Evolutionary conservation across 2,888 invertebrate genomes (phyloP).

Genomic region (Eupsilia transversa): DNA sequence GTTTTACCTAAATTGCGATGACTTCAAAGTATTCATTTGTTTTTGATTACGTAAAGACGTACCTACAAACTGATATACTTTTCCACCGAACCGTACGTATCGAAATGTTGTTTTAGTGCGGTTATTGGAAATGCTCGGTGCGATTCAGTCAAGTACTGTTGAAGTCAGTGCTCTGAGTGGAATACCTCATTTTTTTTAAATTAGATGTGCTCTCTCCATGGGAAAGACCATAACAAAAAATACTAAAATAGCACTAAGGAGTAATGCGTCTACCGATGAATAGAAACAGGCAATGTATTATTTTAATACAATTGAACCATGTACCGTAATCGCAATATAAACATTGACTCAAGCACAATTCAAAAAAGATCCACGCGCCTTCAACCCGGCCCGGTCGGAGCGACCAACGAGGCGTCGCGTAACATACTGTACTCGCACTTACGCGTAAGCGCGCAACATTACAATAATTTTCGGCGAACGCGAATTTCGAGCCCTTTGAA

Average conservation of each 20-base stretch:
- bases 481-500: conserved; percentile 65
- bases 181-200: neutral
- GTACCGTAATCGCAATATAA: neutral
- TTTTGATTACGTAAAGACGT: neutral
- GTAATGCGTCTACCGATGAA: neutral
- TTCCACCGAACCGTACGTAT: neutral
- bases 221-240: too few relatives aligned
- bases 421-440: conserved; percentile 62
- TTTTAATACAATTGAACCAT: neutral
- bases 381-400: conserved; percentile 38
- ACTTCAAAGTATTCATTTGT: neutral
- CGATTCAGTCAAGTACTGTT: neutral
- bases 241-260: neutral
- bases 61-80: neutral
- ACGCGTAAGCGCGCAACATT: conserved; percentile 64
- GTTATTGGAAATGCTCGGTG: neutral
- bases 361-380: conserved; percentile 20
- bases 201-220: neutral
- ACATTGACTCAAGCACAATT: conserved; percentile 3
- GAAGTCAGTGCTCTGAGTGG: neutral
- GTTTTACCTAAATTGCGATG: neutral
- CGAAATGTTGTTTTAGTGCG: neutral
- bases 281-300: neutral
- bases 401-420: conserved; percentile 55
- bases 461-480: conserved; percentile 65